These are phyloP conservation scores for Calypte anna DNA, from an alignment of 2,113 vertebrate species.

Conservation along the genomic window DNA sequence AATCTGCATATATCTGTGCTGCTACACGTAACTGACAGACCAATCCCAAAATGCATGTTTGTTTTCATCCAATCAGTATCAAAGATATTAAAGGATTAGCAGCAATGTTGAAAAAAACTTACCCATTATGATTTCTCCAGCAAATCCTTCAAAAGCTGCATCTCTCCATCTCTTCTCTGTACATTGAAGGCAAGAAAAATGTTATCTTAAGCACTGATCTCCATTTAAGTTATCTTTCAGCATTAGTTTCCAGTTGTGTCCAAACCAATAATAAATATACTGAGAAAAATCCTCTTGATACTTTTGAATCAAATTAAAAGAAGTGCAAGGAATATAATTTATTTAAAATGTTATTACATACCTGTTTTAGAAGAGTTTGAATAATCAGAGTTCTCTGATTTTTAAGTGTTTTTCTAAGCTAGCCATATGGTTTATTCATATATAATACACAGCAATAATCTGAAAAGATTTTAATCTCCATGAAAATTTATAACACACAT, in stretches of 20 bases:
- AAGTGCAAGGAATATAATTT: background rate
- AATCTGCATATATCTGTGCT: background rate
- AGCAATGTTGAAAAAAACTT: background rate
- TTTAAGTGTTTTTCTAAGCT: background rate
- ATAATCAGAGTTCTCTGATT: background rate
- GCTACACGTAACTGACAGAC: rapidly evolving
- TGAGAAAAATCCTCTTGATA: background rate
- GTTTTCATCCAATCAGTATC: background rate
- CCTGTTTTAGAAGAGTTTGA: background rate
- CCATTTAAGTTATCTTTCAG: background rate
- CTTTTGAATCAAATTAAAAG: background rate
- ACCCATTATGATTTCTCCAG: background rate
- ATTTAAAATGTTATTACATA: background rate
- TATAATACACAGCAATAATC: background rate
- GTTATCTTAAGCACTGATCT: background rate
- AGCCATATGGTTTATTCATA: background rate
- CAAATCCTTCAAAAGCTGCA: background rate
- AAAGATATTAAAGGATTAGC: background rate
- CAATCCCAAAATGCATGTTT: background rate
- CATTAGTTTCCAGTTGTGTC: background rate
- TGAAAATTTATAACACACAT: background rate
- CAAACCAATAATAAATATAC: background rate
- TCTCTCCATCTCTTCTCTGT: background rate
- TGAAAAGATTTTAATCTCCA: background rate
- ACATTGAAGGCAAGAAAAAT: background rate